Percentiles rank a stretch among this genome's conserved stretches.
Evolutionary conservation across 2,797 vertebrate species (phyloP).

Genomic region (Tangara arthus): DNA sequence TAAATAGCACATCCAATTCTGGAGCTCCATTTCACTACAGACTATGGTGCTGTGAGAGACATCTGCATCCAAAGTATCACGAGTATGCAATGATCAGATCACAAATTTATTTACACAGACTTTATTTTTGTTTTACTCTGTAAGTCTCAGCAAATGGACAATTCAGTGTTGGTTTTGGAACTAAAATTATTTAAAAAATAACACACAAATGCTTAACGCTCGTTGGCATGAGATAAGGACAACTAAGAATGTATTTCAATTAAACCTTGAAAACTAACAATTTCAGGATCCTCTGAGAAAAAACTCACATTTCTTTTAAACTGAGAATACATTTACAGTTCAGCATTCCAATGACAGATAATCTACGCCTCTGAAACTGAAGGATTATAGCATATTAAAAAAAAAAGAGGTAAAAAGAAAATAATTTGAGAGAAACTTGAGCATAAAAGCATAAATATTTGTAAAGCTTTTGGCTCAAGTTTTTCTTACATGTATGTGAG

Average conservation of each 20-base stretch:
- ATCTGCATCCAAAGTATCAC: neutral
- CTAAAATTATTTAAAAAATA: neutral
- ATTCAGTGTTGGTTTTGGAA: neutral
- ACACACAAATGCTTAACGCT: neutral
- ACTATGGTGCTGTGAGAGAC: neutral
- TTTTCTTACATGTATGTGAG: neutral
- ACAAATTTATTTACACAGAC: neutral
- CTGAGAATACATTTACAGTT: neutral
- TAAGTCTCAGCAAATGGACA: constrained; percentile 4
- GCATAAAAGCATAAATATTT: neutral
- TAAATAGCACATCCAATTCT: neutral
- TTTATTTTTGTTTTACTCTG: neutral
- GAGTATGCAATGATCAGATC: neutral
- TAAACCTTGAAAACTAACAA: neutral
- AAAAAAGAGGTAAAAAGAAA: neutral
- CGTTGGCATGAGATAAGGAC: neutral
- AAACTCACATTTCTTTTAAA: neutral
- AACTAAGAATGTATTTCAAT: neutral
- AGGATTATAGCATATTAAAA: neutral
- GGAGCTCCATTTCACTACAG: neutral
- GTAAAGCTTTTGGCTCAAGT: neutral
- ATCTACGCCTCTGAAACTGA: neutral
- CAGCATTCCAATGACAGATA: neutral
- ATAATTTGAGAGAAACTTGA: neutral
- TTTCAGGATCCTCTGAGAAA: neutral